Base-by-base conservation (phyloP, 2,113 vertebrate genomes). In the Ictidomys tridecemlineatus region DNA sequence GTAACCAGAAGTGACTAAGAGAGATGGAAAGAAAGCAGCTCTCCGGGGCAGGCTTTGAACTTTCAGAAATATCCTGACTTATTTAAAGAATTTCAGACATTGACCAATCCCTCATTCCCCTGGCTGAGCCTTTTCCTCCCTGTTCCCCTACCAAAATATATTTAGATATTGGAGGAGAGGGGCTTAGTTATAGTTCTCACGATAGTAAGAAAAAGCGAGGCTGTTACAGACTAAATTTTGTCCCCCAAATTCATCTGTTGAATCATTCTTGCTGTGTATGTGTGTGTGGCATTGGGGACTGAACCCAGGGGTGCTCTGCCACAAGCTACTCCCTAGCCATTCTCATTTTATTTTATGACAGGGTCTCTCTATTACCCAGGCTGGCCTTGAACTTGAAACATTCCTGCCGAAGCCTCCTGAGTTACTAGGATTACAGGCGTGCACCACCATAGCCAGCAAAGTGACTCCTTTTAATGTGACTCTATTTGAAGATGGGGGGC, bases 1-100 rank as follows among this genome's bases (percentile, higher is more conserved):
- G 34, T 17, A 85, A 17, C 4, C 24, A 16, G 42, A 28, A 48
- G 10, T 32, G 45, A 30, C 28, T 34, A 58, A 82, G 37, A 28
- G 2, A 92, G 86, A 96, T 79, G 87, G 26, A 83, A 83, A 70
- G 34, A 76, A 78, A 95, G 86, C 61, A 95, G 4, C 65, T 93
- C 80, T 30, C 58, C 88, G 30, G 96, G 93, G 87, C 96, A 16
- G 2, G 1, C 89, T 58, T 85, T 5, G 94, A 97, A 86, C 20
- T 95, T 89, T 63, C 39, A 82, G 73, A 89, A 14, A 0, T 2
- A 63, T 70, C 30, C 69, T 39, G 65, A 96, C 37, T 48, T 56
- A 93, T 80, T 97, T 94, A 93, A 95, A 91, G 56, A 3, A 39
- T 92, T 96, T 92, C 94, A 97, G 76, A 96, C 72, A 93, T 80